phyloP scores from a whole-genome alignment of 1,140 invertebrate species.

The Drosophila ficusphila region DNA sequence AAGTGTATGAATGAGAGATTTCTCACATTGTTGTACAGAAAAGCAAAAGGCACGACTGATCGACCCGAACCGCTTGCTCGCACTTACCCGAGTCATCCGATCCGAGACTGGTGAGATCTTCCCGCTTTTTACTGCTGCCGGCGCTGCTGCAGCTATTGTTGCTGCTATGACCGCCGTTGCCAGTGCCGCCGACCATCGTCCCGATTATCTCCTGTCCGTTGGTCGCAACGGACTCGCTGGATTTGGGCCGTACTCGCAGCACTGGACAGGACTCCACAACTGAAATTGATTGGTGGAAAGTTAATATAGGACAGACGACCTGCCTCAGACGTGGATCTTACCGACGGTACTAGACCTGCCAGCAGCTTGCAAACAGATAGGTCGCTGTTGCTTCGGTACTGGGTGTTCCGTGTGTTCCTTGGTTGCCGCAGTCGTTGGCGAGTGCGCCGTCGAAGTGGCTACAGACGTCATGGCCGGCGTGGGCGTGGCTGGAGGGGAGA shows the following conservation, averaged over 20 bases:
- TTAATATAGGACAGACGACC: background rate
- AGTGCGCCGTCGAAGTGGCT: slow-evolving; percentile 27
- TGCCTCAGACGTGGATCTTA: background rate
- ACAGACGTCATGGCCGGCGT: slow-evolving; percentile 52
- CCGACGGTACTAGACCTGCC: slow-evolving; percentile 31
- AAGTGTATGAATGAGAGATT: slow-evolving; percentile 14
- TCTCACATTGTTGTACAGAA: slow-evolving; percentile 62
- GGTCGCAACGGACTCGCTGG: slow-evolving; percentile 57
- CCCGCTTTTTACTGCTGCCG: slow-evolving; percentile 85
- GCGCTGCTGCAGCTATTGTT: slow-evolving; percentile 60
- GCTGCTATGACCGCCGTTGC: slow-evolving; percentile 41
- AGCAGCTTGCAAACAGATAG: background rate
- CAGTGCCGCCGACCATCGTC: slow-evolving; percentile 17
- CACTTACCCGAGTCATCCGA: slow-evolving; percentile 91
- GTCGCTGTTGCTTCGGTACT: slow-evolving; percentile 14
- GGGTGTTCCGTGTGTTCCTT: background rate
- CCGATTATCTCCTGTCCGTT: slow-evolving; percentile 45
- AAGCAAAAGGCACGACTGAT: slow-evolving; percentile 22
- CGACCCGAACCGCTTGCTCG: background rate
- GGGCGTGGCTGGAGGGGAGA: slow-evolving; percentile 56
- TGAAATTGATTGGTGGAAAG: slow-evolving; percentile 10
- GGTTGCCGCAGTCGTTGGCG: background rate
- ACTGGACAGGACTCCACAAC: slow-evolving; percentile 75
- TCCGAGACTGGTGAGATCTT: slow-evolving; percentile 90
- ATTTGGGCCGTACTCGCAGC: slow-evolving; percentile 68